phyloP scores from a whole-genome alignment of 1,140 invertebrate species.

The Lerema accius region DNA sequence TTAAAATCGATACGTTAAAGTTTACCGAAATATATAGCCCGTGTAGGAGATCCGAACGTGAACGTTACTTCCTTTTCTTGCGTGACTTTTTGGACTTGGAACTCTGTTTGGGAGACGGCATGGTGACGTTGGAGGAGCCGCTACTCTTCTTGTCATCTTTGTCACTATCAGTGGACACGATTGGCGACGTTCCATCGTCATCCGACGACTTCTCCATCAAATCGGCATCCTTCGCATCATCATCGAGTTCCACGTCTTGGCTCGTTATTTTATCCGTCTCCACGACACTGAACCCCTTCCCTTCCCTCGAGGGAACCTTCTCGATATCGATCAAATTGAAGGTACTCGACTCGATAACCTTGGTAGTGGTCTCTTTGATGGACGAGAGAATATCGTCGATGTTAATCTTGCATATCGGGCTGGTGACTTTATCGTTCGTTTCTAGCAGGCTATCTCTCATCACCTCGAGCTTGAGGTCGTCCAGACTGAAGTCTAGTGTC shows the following conservation, averaged over 20 bases:
- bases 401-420: constrained; percentile 76
- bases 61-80: constrained; percentile 72
- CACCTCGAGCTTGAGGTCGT: constrained; percentile 75
- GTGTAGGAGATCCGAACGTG: constrained; percentile 49
- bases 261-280: constrained; percentile 73
- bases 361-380: constrained; percentile 67
- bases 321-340: constrained; percentile 75
- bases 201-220: constrained; percentile 78
- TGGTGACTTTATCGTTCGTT: constrained; percentile 59
- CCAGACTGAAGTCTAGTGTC: constrained; percentile 70
- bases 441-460: constrained; percentile 76
- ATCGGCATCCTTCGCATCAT: constrained; percentile 56
- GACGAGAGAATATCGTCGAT: constrained; percentile 74
- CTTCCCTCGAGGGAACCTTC: constrained; percentile 63
- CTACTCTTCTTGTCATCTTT: constrained; percentile 63
- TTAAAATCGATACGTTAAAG: constrained; percentile 30
- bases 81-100: constrained; percentile 74
- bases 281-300: constrained; percentile 70
- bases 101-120: constrained; percentile 60
- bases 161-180: constrained; percentile 74
- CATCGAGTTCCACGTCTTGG: constrained; percentile 67
- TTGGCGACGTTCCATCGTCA: constrained; percentile 71
- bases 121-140: constrained; percentile 46
- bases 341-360: constrained; percentile 60
- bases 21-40: constrained; percentile 33